Evolutionary conservation across 2,888 invertebrate species (phyloP), one percentile per base, ranked within the genome.

Genomic region (Nowickia ferox): DNA sequence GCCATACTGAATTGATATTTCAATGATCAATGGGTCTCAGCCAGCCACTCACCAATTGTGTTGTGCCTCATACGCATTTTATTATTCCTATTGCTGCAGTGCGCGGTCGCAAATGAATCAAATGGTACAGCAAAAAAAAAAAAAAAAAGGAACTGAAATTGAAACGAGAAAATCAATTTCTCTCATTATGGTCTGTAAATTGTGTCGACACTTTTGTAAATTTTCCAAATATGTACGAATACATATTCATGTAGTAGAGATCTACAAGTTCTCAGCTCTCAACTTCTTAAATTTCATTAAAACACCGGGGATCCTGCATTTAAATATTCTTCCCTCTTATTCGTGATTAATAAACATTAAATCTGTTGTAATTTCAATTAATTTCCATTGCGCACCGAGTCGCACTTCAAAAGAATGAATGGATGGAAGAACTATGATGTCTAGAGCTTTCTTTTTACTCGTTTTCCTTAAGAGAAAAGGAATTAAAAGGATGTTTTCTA

Each of bases 341-440:
- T 86, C 86, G 86, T 86, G 86, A 87, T 88, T 88, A 88, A 88
- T 87, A 88, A 87, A 87, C 87, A 87, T 84, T 87, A 86, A 88
- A 87, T 82, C 80, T 85, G 84, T 87, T 87, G 86, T 88, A 88
- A 87, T 88, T 88, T 88, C 88, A 88, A 88, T 88, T 88, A 88
- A 88, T 88, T 87, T 87, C 66, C 68, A 80, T 84, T 79, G 86
- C 78, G 59, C 79, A 68, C 42, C 53, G 71, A 83, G 71, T 77
- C 83, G 72, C 83, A 83, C 77, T 72, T 65, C 66, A 69, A 81
- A 75, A 51, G 61, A 81, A 81, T 72, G 65, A n/a, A 44, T 48
- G 42, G 48, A 75, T 40, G 40, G 65, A 42, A 53, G 68, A 72
- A 30, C 9, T 46, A 48, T 11, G 11, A 46, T 59, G 57, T 59